These are phyloP conservation scores for Drosophila subobscura DNA, from an alignment of 1,140 invertebrate genomes.

Conservation along the genomic window DNA sequence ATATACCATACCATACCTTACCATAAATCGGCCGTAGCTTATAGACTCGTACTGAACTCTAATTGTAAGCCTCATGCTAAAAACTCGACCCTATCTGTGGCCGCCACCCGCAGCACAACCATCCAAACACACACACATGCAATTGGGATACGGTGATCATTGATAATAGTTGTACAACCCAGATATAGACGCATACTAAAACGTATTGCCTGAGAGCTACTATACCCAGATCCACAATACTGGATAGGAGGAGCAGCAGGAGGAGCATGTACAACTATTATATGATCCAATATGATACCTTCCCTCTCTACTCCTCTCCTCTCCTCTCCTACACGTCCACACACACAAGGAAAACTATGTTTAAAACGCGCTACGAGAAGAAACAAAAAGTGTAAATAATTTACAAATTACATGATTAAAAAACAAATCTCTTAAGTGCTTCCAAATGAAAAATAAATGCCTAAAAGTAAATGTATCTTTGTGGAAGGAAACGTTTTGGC, in stretches of 20 bases:
- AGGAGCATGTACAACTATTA: conserved; percentile 31
- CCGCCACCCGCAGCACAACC: not conserved
- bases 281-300: conserved; percentile 4
- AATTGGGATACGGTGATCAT: conserved; percentile 2
- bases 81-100: not conserved
- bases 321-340: not conserved
- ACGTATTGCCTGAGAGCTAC: too few relatives aligned
- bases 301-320: too few relatives aligned
- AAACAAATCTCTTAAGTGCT: conserved; percentile 64
- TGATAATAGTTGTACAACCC: not conserved
- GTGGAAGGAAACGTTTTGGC: too few relatives aligned
- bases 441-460: conserved; percentile 37
- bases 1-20: conserved; percentile 6
- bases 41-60: conserved; percentile 70
- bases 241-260: too few relatives aligned
- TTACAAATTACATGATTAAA: conserved; percentile 55
- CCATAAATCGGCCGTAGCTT: conserved; percentile 62
- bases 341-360: conserved; percentile 11
- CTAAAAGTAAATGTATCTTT: not conserved
- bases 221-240: too few relatives aligned
- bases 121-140: conserved; percentile 20
- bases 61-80: conserved; percentile 62
- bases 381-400: conserved; percentile 59
- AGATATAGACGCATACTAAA: too few relatives aligned
- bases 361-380: conserved; percentile 18